Conservation (phyloP, 23 tunicate species). For the Phallusia fumigata region DNA sequence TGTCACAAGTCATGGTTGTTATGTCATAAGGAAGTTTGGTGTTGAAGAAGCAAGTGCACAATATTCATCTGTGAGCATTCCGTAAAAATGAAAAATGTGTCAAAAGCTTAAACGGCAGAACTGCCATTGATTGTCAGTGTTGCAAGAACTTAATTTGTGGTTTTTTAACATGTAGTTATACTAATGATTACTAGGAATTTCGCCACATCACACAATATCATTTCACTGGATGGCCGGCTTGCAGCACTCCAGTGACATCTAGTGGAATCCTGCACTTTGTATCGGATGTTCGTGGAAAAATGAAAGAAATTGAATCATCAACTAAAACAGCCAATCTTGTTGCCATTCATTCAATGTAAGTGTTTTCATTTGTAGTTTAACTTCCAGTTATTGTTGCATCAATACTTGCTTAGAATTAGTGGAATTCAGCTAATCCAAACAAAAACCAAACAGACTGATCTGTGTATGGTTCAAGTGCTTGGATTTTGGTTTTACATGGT, state of each 20-base stretch:
- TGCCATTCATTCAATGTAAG: background rate
- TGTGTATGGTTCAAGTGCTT: background rate
- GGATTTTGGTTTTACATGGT: background rate
- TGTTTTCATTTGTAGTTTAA: too few relatives aligned
- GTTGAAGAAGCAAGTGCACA: background rate
- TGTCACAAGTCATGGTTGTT: slow-evolving; percentile 15
- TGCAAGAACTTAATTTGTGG: too few relatives aligned
- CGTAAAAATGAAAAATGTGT: too few relatives aligned
- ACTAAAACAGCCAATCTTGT: background rate
- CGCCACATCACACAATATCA: slow-evolving; percentile 36
- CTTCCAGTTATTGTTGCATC: too few relatives aligned
- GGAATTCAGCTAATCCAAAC: too few relatives aligned
- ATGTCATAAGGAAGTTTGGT: slow-evolving; percentile 9
- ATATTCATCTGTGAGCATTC: slow-evolving; percentile 16
- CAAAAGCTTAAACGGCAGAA: background rate
- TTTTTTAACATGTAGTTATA: too few relatives aligned
- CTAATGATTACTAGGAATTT: slow-evolving; percentile 5
- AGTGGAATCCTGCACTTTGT: slow-evolving; percentile 23
- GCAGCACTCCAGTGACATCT: slow-evolving; percentile 44
- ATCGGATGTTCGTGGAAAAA: background rate
- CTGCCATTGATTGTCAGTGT: background rate
- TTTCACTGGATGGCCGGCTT: slow-evolving; percentile 43
- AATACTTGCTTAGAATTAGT: too few relatives aligned
- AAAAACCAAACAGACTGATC: too few relatives aligned
- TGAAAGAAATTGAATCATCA: background rate